Evolutionary conservation across 2,888 invertebrate genomes (phyloP), one percentile per base, ranked within the genome.

Genomic region (Thecocarcelia acutangulata): DNA sequence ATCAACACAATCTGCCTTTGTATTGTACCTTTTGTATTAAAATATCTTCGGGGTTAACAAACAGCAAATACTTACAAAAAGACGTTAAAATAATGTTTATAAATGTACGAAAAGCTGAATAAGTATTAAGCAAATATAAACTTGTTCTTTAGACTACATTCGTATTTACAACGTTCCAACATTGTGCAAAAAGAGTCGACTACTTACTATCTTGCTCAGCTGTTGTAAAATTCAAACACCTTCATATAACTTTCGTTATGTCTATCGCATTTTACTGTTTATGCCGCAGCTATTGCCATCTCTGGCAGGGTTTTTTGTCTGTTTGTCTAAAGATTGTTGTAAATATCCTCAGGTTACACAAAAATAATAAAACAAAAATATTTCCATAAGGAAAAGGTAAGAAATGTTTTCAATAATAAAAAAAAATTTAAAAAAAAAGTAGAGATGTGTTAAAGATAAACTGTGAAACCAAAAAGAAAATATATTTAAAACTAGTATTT

Each of bases 41-140:
- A 72, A 80, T 80, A 76, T 61, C 76, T 72, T 80, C 59, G 76
- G 80, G 76, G 80, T 80, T 76, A 80, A 76, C 66, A 80, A 80
- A 76, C 76, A 72, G 66, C 66, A 72, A 76, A 72, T 66, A 68
- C 66, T 50, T 59, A 48, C 44, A 33, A 52, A 44, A 59, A 73
- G 37, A 59, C 64, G 33, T 40, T 6, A 44, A 66, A 12, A 56
- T 12, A 21, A 56, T 19, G 17, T 59, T 6, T 58, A 11, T 40
- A 48, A 15, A 17, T 21, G 33, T 6, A 63, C n/a, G 19, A 54
- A 28, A 50, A 52, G 21, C 6, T 40, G 9, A 48, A 15, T 2
- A 48, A 50, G 19, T 40, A 48, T 28, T 69, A 52, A 44, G 56
- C 50, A 64, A n/a, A 58, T 58, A 72, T 37, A 72, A 72, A 72